Evolutionary conservation across 2,797 vertebrate species (phyloP).

Genomic region (Cirrhinus mrigala): DNA sequence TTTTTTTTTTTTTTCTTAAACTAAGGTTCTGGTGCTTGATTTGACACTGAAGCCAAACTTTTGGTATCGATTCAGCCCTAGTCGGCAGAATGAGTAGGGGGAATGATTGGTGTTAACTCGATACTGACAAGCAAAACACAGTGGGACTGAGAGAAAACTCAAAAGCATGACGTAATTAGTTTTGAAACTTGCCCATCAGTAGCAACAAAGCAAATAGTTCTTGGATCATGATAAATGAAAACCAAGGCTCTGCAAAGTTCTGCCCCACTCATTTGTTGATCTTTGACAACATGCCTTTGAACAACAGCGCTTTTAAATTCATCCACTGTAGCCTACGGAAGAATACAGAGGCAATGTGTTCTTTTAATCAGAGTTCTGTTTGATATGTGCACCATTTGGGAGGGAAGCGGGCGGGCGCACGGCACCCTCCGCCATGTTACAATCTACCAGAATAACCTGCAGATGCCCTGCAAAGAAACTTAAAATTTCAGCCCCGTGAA

Average conservation of each 20-base stretch:
- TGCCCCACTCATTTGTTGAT: conserved; percentile 42
- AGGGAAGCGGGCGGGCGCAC: not conserved
- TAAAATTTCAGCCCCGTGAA: conserved; percentile 51
- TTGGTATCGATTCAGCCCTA: not conserved
- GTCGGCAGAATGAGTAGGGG: not conserved
- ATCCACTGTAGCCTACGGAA: conserved; percentile 40
- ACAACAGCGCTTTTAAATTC: conserved; percentile 31
- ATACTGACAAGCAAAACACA: conserved; percentile 30
- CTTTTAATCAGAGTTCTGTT: conserved; percentile 56
- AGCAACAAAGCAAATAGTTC: conserved; percentile 9
- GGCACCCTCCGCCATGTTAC: conserved; percentile 23
- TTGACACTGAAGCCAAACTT: not conserved
- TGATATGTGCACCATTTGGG: conserved; percentile 44
- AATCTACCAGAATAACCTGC: conserved; percentile 55
- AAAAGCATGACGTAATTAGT: conserved; percentile 17
- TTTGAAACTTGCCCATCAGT: conserved; percentile 36
- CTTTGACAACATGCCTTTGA: conserved; percentile 49
- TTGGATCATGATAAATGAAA: conserved; percentile 31
- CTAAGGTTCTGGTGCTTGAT: not conserved
- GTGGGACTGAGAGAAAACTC: not conserved
- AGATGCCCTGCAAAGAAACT: conserved; percentile 50
- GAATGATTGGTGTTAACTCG: conserved; percentile 19
- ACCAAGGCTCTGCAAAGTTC: conserved; percentile 29
- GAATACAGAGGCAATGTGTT: conserved; percentile 39
- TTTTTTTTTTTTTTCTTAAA: not conserved